Evolutionary conservation across 53 echinoderm and acorn worm genomes (phyloP), one percentile per base, ranked within the genome.

Genomic region (Antedon mediterranea): DNA sequence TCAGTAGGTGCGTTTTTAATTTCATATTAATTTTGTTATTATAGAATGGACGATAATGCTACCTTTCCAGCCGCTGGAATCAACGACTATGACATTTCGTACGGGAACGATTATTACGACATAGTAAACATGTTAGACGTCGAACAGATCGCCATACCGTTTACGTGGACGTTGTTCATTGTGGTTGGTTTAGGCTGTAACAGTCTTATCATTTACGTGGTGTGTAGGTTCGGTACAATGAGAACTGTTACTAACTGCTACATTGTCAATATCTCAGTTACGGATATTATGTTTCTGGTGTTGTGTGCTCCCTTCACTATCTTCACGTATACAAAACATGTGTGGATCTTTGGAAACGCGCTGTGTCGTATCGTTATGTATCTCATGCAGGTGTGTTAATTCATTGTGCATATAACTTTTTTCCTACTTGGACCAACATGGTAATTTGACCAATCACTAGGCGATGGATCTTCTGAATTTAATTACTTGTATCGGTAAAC

Each of bases 201-300:
- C 74, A 80, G 71, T 74, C 79, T 94, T 29, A 92, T 94, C 34
- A 84, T 94, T 34, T 94, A 87, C 80, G 92, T 92, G 74, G 84
- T 94, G 83, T 71, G 87, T 28, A 85, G 84, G 31, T 89, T 92
- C 75, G 89, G 91, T 0, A 85, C 89, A 74, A 94, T 94, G 95
- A 85, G 92, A 81, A 94, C 95, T 4, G 91, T 89, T 29, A 94
- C 94, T 0, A 93, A 94, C 71, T 91, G 82, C 73, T 94, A 94
- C 87, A 94, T 94, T 81, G 89, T 94, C 28, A 94, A 89, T 44
- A 41, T 94, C 28, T 91, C 94, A 26, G 81, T 91, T 32, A 89
- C 95, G 0, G 95, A 94, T 32, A 88, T 94, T 29, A 85, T 92
- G 4, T 94, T 94, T 43, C 78, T 94, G 81, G 28, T 89, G 14